These are phyloP conservation scores for Ailuropoda melanoleuca DNA, from an alignment of 2,113 vertebrate species.

Conservation along the genomic window DNA sequence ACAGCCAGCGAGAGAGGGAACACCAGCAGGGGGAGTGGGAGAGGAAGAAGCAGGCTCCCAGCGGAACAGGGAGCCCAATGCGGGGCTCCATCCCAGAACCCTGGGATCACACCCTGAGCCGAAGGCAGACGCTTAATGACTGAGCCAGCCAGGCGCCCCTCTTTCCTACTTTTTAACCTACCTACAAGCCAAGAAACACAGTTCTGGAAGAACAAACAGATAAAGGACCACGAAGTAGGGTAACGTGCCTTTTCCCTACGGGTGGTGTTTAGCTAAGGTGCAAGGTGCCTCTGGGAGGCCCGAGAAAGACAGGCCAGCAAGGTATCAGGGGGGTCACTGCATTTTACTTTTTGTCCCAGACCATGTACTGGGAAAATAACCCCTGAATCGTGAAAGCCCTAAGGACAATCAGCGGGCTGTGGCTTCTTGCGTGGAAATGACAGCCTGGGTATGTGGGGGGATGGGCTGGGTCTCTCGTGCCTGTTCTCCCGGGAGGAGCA, in stretches of 20 bases:
- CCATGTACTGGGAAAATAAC: neutral
- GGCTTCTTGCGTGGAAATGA: neutral
- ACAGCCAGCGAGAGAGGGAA: no score
- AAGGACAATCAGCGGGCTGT: neutral
- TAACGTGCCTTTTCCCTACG: fast-evolving
- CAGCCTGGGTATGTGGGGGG: fast-evolving
- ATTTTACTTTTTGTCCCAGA: neutral
- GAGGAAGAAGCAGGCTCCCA: no score
- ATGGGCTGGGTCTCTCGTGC: neutral
- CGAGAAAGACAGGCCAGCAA: neutral
- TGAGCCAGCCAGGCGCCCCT: no score
- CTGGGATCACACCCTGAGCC: no score
- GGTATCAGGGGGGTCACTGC: no score
- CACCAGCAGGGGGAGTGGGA: no score
- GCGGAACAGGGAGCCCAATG: no score
- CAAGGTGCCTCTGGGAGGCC: neutral
- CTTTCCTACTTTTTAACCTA: no score
- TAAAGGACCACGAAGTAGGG: fast-evolving
- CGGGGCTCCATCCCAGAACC: no score
- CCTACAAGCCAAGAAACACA: neutral
- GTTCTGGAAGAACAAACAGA: neutral
- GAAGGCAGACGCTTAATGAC: no score
- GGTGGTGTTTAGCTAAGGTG: neutral
- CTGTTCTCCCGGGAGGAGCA: neutral
- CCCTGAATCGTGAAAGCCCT: no score